These are phyloP conservation scores for Congeria kusceri DNA, from an alignment of 2,888 invertebrate species.

Conservation along the genomic window DNA sequence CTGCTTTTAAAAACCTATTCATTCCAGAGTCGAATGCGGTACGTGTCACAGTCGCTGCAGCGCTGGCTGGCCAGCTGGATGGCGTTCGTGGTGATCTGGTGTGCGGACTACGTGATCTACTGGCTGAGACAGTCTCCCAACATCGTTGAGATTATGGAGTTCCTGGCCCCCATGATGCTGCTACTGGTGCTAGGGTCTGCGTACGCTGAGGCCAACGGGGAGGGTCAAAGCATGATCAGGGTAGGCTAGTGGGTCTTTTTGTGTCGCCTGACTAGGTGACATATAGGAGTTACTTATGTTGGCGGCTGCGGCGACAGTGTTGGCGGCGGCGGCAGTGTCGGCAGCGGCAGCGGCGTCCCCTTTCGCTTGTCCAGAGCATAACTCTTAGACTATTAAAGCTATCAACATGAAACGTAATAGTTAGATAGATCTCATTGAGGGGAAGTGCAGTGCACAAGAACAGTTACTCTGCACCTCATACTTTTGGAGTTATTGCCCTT, in stretches of 20 bases:
- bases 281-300: no score
- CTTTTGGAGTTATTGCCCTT: no score
- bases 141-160: constrained; percentile 82
- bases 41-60: constrained; percentile 85
- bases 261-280: no score
- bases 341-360: no score
- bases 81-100: constrained; percentile 83
- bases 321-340: no score
- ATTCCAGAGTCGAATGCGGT: constrained; percentile 82
- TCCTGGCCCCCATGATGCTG: constrained; percentile 84
- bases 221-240: constrained; percentile 84
- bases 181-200: constrained; percentile 85
- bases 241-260: constrained; percentile 70
- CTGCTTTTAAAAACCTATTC: background rate
- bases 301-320: no score
- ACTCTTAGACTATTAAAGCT: no score
- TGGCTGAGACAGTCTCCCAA: constrained; percentile 84
- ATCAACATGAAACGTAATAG: no score
- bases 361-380: no score
- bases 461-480: no score
- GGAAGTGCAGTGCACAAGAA: no score
- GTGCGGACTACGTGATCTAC: constrained; percentile 83
- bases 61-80: constrained; percentile 85
- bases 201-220: constrained; percentile 86
- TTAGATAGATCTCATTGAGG: no score